These are phyloP conservation scores for Hydractinia echinata DNA, from an alignment of 30 jellyfish, hydroid and myxozoan species.

Conservation along the genomic window DNA sequence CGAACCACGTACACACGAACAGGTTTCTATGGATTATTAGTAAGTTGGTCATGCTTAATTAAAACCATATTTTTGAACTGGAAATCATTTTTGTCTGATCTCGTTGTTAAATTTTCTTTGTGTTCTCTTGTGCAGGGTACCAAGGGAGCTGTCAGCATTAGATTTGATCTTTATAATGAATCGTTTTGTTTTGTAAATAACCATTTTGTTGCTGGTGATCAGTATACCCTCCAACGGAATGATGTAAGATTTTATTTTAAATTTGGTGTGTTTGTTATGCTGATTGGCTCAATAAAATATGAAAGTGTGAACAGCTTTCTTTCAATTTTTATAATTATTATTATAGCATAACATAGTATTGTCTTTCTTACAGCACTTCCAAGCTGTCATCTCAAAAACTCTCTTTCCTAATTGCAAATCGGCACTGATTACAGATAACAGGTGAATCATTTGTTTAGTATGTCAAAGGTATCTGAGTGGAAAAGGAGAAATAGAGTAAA, in stretches of 20 bases:
- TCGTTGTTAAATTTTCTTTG: background rate
- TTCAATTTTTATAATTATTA: background rate
- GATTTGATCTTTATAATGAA: slow-evolving; percentile 72
- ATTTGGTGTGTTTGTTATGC: background rate
- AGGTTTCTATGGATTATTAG: slow-evolving; percentile 87
- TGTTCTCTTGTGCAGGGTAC: slow-evolving; percentile 51
- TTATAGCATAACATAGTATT: background rate
- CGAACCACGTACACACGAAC: slow-evolving; percentile 74
- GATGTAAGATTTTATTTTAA: slow-evolving; percentile 29
- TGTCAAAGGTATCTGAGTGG: background rate
- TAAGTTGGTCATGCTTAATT: slow-evolving; percentile 26
- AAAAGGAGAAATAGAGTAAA: too few species aligned
- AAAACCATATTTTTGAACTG: background rate
- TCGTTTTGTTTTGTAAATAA: slow-evolving; percentile 79
- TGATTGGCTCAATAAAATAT: background rate
- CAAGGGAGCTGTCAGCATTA: slow-evolving; percentile 78
- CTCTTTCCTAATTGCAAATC: slow-evolving; percentile 39
- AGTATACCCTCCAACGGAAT: slow-evolving; percentile 50
- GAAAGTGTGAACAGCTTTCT: too few species aligned
- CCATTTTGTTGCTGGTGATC: slow-evolving; percentile 82
- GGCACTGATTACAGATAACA: slow-evolving; percentile 21
- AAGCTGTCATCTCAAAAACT: slow-evolving; percentile 35
- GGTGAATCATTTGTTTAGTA: slow-evolving; percentile 20
- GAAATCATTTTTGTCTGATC: background rate
- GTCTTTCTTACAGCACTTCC: slow-evolving; percentile 18